Evolutionary conservation across 2,797 vertebrate genomes (phyloP).

Genomic region (Catharus ustulatus): DNA sequence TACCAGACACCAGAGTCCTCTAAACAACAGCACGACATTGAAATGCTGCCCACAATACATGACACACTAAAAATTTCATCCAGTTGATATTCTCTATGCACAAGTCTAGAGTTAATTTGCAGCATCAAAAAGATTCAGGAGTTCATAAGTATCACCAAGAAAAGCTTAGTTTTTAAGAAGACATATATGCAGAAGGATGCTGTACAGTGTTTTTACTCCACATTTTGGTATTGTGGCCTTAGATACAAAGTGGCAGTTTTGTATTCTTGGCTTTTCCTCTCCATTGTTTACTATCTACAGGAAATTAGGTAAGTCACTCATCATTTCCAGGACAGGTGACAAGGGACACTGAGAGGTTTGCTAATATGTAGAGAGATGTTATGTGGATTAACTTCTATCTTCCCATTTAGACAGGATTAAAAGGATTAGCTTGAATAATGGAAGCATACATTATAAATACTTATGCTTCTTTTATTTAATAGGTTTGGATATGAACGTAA

Average conservation of each 20-base stretch:
- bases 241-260: conserved; percentile 15
- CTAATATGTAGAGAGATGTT: conserved; percentile 74
- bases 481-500: conserved; percentile 73
- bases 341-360: conserved; percentile 61
- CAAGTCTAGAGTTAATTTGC: neutral
- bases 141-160: too few relatives aligned
- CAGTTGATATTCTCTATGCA: neutral
- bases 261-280: conserved; percentile 14
- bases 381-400: conserved; percentile 74
- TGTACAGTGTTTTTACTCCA: neutral
- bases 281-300: conserved; percentile 35
- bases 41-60: neutral
- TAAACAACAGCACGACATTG: neutral
- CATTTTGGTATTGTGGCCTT: neutral
- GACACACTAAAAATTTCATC: neutral
- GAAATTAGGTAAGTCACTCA: conserved; percentile 36
- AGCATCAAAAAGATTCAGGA: neutral
- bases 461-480: conserved; percentile 75
- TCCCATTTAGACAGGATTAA: conserved; percentile 77
- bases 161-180: neutral
- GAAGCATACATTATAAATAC: conserved; percentile 71
- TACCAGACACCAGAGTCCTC: neutral
- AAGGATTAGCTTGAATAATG: conserved; percentile 77
- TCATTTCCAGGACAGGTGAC: conserved; percentile 58
- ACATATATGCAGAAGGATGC: neutral